These are phyloP conservation scores for Lordiphosa stackelbergi DNA, from an alignment of 1,140 invertebrate species.

Conservation along the genomic window DNA sequence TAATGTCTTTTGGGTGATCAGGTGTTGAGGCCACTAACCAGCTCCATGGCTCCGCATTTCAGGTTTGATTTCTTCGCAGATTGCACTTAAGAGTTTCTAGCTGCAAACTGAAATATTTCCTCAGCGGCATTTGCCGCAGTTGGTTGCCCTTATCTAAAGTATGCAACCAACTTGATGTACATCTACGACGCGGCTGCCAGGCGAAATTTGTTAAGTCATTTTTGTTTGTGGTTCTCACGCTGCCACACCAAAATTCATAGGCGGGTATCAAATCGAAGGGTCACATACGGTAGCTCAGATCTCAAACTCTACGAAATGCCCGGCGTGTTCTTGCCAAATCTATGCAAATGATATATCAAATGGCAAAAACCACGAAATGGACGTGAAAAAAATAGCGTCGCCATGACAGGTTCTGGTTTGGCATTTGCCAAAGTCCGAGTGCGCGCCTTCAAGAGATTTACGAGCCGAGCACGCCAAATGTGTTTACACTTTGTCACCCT, in stretches of 20 bases:
- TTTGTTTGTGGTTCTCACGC: conserved; percentile 71
- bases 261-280: conserved; percentile 16
- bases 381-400: conserved; percentile 31
- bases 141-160: conserved; percentile 67
- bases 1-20: conserved; percentile 58
- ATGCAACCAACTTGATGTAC: conserved; percentile 37
- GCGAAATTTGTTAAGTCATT: conserved; percentile 73
- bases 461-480: conserved; percentile 71
- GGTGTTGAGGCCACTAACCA: conserved; percentile 54
- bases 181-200: conserved; percentile 8
- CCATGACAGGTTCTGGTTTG: conserved; percentile 53
- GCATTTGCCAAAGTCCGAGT: conserved; percentile 64
- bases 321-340: conserved; percentile 57
- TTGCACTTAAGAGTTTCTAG: conserved; percentile 66
- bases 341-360: conserved; percentile 64
- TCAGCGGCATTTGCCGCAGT: conserved; percentile 56
- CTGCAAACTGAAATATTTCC: conserved; percentile 64
- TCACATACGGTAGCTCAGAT: conserved; percentile 11
- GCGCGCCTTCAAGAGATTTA: conserved; percentile 62
- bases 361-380: conserved; percentile 12
- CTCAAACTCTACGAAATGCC: conserved; percentile 62
- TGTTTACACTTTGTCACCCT: conserved; percentile 77
- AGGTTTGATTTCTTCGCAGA: conserved; percentile 60
- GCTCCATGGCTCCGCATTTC: conserved; percentile 38
- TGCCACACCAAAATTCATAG: conserved; percentile 36